Evolutionary conservation across 2,113 vertebrate genomes (phyloP), one percentile per base, ranked within the genome.

Genomic region (Isichthys henryi): DNA sequence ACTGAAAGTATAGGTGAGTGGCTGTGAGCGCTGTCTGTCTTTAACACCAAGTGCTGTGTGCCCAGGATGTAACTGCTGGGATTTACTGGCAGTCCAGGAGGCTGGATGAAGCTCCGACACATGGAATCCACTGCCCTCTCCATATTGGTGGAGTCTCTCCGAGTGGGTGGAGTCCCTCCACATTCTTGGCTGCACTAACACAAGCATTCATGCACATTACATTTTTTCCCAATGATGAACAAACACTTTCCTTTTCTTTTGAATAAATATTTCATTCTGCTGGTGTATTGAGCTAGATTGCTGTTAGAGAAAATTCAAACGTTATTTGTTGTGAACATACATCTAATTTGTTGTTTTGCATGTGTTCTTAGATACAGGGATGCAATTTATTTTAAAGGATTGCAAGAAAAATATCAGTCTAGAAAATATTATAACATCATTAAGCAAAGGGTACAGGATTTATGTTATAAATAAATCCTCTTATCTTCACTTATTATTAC

Each of bases 161-260:
- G 1, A 13, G 7, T 43, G 90, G 88, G 62, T 23, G 88, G 80
- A 48, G 80, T 48, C 82, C 0, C 3, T n/a, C 45, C 23, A 46
- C 82, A 84, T 48, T 45, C 82, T 43, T 23, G 43, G 35, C 82
- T 17, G 45, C 82, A 4, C 45, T 48, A 21, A n/a, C 21, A 84
- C 39, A 84, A 5, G 35, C 82, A 84, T 48, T 84, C 82, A 84
- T 84, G 43, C 82, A 84, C 3, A 9, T 13, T 46, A 48, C 82
- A 21, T 46, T 48, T 84, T 83, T 77, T 84, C 13, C 82, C 80
- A 48, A 9, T 84, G 74, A 43, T 39, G 74, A 80, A 80, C 74
- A 43, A 43, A 80, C 19, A 19, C 74, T 86, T 89, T 83, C 62
- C 62, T 84, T 89, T 15, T 50, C 83, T 88, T 86, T 27, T 84